These are phyloP conservation scores for Thelaira solivaga DNA, from an alignment of 2,888 invertebrate species.

Conservation along the genomic window DNA sequence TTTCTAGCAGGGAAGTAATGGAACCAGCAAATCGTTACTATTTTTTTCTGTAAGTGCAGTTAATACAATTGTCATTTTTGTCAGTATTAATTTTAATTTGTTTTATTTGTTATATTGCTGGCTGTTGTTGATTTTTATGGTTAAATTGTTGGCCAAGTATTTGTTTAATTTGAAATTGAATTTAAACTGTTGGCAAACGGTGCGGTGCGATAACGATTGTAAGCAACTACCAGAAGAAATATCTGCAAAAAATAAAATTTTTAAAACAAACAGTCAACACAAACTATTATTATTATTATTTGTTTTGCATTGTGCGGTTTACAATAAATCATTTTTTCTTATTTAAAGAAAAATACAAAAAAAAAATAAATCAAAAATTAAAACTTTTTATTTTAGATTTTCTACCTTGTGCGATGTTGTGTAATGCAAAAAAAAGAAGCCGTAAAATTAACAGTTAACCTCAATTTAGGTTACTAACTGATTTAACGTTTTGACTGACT, in stretches of 20 bases:
- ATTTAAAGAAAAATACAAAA: background rate
- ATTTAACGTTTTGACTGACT: conserved; percentile 11
- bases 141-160: conserved; percentile 24
- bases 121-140: conserved; percentile 35
- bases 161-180: conserved; percentile 30
- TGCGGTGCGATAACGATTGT: background rate
- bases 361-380: background rate
- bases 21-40: too few species aligned
- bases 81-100: background rate
- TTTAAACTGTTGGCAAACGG: background rate
- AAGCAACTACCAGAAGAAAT: background rate
- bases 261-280: background rate
- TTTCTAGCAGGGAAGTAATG: too few species aligned
- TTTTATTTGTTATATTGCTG: conserved; percentile 12
- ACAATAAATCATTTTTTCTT: conserved; percentile 38
- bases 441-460: conserved; percentile 66
- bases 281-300: too few species aligned
- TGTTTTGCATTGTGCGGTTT: conserved; percentile 19
- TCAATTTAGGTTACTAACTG: conserved; percentile 64
- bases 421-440: conserved; percentile 61
- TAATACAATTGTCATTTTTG: conserved; percentile 1
- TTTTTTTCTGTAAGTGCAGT: conserved; percentile 3
- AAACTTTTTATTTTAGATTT: conserved; percentile 23
- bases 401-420: conserved; percentile 28
- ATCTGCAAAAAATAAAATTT: conserved; percentile 25